Evolutionary conservation across 2,888 invertebrate genomes (phyloP).

Genomic region (Steinernema scapterisci): DNA sequence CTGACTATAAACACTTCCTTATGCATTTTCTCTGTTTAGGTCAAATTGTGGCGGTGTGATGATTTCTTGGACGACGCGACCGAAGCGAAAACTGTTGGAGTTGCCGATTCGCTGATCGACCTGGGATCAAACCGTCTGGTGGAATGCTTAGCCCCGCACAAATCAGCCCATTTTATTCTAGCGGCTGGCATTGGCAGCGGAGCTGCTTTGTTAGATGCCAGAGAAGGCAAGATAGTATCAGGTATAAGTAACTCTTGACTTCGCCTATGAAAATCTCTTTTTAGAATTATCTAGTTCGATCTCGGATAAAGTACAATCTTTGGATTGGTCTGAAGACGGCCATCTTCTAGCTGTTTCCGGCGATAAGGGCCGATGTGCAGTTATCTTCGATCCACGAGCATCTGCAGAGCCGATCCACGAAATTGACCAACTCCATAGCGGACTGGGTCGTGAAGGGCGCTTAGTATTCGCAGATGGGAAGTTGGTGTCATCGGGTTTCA

Average conservation of each 20-base stretch:
- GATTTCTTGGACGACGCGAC: constrained; percentile 76
- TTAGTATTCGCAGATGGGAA: constrained; percentile 86
- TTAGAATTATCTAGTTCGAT: constrained; percentile 47
- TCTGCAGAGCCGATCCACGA: constrained; percentile 59
- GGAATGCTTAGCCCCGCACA: constrained; percentile 73
- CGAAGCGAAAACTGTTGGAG: neutral
- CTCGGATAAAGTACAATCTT: constrained; percentile 78
- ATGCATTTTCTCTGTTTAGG: constrained; percentile 71
- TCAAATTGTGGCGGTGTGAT: constrained; percentile 88
- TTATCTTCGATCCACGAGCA: constrained; percentile 68
- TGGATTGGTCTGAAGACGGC: constrained; percentile 89
- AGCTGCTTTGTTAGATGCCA: constrained; percentile 84
- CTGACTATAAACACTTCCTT: no score
- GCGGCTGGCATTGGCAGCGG: constrained; percentile 83
- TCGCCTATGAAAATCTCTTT: neutral
- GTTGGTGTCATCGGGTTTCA: constrained; percentile 87
- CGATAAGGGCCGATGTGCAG: constrained; percentile 70
- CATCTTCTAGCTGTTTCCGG: constrained; percentile 76
- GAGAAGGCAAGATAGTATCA: constrained; percentile 77
- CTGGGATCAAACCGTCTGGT: constrained; percentile 27
- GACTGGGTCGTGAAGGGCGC: constrained; percentile 69
- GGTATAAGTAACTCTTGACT: constrained; percentile 37
- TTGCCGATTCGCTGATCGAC: constrained; percentile 14
- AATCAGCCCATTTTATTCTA: constrained; percentile 85
- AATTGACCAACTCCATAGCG: constrained; percentile 48